These are phyloP conservation scores for Onychorhynchus coronatus DNA, from an alignment of 2,113 vertebrate genomes.

Conservation along the genomic window DNA sequence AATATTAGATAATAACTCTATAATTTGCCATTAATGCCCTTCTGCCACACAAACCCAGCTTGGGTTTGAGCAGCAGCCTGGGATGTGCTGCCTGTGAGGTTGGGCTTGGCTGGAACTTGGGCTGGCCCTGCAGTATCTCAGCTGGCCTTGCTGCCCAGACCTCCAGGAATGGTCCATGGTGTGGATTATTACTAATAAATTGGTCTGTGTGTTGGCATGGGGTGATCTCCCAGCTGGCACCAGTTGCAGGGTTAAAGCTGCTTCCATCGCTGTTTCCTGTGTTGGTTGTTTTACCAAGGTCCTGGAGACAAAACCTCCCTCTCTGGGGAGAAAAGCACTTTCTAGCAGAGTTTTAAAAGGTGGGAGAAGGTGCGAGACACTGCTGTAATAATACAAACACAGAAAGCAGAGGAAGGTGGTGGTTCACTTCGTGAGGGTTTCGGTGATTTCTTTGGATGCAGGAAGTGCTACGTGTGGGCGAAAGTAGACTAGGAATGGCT, in stretches of 20 bases:
- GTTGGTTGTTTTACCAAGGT: neutral
- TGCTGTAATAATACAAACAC: accelerated
- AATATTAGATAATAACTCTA: neutral
- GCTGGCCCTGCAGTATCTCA: neutral
- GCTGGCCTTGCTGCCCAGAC: neutral
- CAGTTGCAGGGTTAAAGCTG: neutral
- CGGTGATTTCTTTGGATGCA: neutral
- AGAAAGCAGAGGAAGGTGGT: neutral
- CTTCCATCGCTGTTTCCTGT: neutral
- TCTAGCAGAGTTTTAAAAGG: neutral
- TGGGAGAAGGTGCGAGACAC: neutral
- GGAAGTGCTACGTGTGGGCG: neutral
- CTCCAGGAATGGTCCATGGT: neutral
- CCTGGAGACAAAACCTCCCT: neutral
- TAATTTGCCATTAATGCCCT: neutral
- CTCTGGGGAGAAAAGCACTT: accelerated
- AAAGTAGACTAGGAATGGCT: neutral
- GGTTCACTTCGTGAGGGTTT: neutral
- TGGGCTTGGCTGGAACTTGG: neutral
- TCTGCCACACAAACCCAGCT: neutral
- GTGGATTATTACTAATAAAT: neutral
- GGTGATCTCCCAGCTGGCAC: neutral
- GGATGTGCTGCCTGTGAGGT: neutral
- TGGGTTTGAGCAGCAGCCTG: neutral
- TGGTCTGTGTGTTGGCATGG: neutral